Percentiles rank a stretch among this genome's conserved stretches.
Evolutionary conservation across 2,888 invertebrate species (phyloP).

Genomic region (Phengaris alcon): DNA sequence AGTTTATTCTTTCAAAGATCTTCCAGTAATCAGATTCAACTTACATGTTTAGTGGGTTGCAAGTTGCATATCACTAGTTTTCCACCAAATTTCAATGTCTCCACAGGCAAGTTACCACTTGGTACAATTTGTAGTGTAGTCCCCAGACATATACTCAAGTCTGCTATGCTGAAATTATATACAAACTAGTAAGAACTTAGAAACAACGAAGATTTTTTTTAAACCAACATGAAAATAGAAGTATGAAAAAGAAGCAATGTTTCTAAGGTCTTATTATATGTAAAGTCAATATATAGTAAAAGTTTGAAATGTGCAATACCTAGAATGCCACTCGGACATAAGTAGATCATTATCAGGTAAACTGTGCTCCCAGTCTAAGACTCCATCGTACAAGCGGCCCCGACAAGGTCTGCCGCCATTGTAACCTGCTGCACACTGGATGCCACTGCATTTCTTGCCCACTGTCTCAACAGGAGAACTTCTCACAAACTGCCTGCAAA

Average conservation of each 20-base stretch:
- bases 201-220: neutral
- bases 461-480: constrained; percentile 88
- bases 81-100: constrained; percentile 90
- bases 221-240: no score
- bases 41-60: constrained; percentile 98
- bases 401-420: constrained; percentile 89
- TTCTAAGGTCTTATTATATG: neutral
- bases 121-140: constrained; percentile 99
- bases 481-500: constrained; percentile 87
- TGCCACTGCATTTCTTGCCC: constrained; percentile 84
- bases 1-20: neutral
- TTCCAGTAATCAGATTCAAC: constrained; percentile 41
- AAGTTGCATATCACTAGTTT: constrained; percentile 96
- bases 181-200: neutral
- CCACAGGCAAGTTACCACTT: constrained; percentile 94
- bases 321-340: constrained; percentile 91
- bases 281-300: neutral
- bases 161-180: constrained; percentile 86
- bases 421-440: constrained; percentile 82
- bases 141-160: constrained; percentile 95
- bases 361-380: constrained; percentile 98
- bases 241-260: no score
- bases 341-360: constrained; percentile 92
- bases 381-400: constrained; percentile 92
- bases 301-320: constrained; percentile 64